Conservation (phyloP, 2,888 invertebrate species). For the Lymantria monacha region DNA sequence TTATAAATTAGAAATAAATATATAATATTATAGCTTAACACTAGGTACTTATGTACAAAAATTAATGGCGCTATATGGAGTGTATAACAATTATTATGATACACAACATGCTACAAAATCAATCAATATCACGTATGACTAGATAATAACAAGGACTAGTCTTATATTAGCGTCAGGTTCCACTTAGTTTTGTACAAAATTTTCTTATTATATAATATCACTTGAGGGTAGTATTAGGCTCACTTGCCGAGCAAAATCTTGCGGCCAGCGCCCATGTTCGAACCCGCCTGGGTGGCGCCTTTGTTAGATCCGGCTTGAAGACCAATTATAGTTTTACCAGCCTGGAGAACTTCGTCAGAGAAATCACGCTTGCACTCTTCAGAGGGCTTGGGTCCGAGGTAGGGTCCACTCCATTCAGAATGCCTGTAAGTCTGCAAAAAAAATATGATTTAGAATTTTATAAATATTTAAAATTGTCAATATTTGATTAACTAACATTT, state of each 20-base stretch:
- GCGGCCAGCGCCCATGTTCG: constrained; percentile 94
- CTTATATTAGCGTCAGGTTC: constrained; percentile 66
- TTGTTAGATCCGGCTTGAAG: constrained; percentile 98
- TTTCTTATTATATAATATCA: constrained; percentile 76
- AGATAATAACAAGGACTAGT: constrained; percentile 57
- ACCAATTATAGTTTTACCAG: constrained; percentile 94
- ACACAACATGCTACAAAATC: constrained; percentile 27
- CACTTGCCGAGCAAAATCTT: constrained; percentile 96
- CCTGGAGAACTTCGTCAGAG: constrained; percentile 93
- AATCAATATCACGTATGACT: constrained; percentile 54
- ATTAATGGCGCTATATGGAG: constrained; percentile 67
- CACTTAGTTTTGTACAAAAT: constrained; percentile 71
- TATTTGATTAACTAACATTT: background rate
- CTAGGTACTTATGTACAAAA: constrained; percentile 70
- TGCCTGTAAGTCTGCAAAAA: constrained; percentile 89
- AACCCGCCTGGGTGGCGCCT: constrained; percentile 96
- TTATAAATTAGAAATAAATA: constrained; percentile 77
- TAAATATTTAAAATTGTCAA: background rate
- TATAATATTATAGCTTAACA: constrained; percentile 62
- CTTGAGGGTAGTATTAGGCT: constrained; percentile 57
- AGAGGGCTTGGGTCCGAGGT: constrained; percentile 96
- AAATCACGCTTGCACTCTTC: constrained; percentile 97
- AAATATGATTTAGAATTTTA: constrained; percentile 14
- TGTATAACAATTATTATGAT: constrained; percentile 39
- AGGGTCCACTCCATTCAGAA: constrained; percentile 92